Base-by-base conservation (phyloP, 2,888 invertebrate genomes). In the Portevinia maculata region DNA sequence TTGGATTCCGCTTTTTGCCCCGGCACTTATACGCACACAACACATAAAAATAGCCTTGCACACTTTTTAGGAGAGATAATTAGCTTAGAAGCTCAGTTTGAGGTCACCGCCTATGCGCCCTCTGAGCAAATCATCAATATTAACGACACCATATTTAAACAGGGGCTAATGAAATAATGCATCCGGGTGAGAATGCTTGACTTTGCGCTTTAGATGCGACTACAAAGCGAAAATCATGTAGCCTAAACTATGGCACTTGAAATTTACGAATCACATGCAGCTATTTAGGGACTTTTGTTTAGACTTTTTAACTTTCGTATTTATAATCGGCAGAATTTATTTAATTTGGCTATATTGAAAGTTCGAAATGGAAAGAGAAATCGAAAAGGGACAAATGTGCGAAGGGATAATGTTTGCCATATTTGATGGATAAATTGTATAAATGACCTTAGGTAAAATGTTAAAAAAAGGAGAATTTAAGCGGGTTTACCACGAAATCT, bases 81-180 rank as follows among this genome's bases (percentile, higher is more conserved):
- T 88, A 88, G 88, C 88, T 89, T 88, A 87, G 85, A 85, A 86
- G 88, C 88, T 88, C 88, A 88, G 74, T 86, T 76, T 81, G 87
- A 87, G 89, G 88, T 88, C 88, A 87, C 85, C 84, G 87, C 86
- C 87, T 88, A 85, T 86, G 85, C 86, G 50, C 74, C 74, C 75
- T 30, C 44, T 46, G 53, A 15, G 67, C 57, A 69, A 75, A 75
- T 81, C 75, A 81, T 81, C 75, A 70, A 75, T 81, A 81, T 81
- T 81, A 75, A 81, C 75, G 64, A 75, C 75, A 81, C 69, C 37
- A 55, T 55, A 64, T 41, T 11, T 11, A 13, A 19, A 15, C 46
- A 50, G 32, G 32, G 57, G 21, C 69, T 57, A 69, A 53, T 74
- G 74, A 37, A 57, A 74, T 69, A 50, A 32, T 19, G 46, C 48